Base-by-base conservation (phyloP, 1,140 invertebrate genomes). In the Nixonia krombeini region DNA sequence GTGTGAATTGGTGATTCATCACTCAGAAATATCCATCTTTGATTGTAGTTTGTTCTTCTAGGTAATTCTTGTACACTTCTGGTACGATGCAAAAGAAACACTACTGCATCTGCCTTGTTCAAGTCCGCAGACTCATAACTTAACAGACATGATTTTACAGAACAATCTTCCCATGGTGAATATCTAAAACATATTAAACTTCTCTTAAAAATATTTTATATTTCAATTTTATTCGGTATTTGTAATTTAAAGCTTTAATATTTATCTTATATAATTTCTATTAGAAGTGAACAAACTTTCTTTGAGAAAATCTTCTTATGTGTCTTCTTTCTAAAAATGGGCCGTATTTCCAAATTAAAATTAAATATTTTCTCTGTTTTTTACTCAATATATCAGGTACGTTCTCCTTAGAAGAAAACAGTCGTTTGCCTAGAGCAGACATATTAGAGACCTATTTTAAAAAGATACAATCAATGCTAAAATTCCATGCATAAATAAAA, bases 11-110 rank as follows among this genome's bases (percentile, higher is more conserved):
- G 89, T 17, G 87, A 88, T 76, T 91, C 90, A 55, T 90, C 88
- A 0, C 85, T 89, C 7, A 89, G 73, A 58, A 89, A 90, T 0
- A 90, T 84, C 89, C 89, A 91, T 12, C 86, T 83, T 69, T 91
- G 89, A n/a, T 79, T 45, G 3, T 58, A 44, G 15, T 79, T 75
- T 0, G 15, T 61, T 25, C 67, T 72, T 9, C n/a, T 12, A 0
- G 86, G 88, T 17, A 87, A 59, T 5, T 85, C 81, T 7, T 67
- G 28, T 0, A 65, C 46, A 0, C 66, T 72, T 47, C 74, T 79
- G 0, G 80, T 86, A 9, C 86, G 62, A 40, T 90, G 89, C 8
- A 90, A 65, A 56, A 89, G 88, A 61, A 90, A 86, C 1, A 90
- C 51, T 0, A 90, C 87, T 0, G 88, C 87, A 58, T 90, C 87